These are phyloP conservation scores for Cantharis nigra DNA, from an alignment of 2,888 invertebrate genomes.

Conservation along the genomic window DNA sequence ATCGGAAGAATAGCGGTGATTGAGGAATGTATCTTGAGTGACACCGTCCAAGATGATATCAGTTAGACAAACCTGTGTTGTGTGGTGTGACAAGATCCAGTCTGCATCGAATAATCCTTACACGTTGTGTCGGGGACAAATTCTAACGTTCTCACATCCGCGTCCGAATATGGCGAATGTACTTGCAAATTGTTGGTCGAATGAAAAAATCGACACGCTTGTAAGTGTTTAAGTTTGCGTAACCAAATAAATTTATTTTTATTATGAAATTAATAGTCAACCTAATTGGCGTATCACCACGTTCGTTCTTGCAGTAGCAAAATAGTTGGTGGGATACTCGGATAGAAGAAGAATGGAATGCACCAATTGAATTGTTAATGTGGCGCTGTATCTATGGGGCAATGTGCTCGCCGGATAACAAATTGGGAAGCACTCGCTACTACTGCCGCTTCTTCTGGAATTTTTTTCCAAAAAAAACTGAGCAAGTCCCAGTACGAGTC, in stretches of 20 bases:
- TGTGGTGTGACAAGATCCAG: conserved; percentile 40
- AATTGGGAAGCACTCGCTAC: not conserved
- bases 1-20: conserved; percentile 10
- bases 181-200: not conserved
- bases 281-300: too few species aligned
- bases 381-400: not conserved
- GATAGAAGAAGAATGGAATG: not conserved
- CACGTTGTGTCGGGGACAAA: conserved; percentile 38
- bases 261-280: not conserved
- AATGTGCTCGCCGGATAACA: not conserved
- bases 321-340: not conserved
- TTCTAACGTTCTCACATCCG: conserved; percentile 16
- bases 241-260: not conserved
- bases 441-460: not conserved
- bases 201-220: not conserved
- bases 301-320: too few species aligned
- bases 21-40: conserved; percentile 35
- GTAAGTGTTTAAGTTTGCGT: not conserved
- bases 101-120: conserved; percentile 41
- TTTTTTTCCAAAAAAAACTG: not conserved
- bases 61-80: conserved; percentile 38
- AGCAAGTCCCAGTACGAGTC: too few species aligned
- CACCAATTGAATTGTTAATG: not conserved
- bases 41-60: conserved; percentile 41
- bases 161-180: not conserved